These are phyloP conservation scores for Stenoptilia bipunctidactyla DNA, from an alignment of 2,888 invertebrate genomes.

Conservation along the genomic window DNA sequence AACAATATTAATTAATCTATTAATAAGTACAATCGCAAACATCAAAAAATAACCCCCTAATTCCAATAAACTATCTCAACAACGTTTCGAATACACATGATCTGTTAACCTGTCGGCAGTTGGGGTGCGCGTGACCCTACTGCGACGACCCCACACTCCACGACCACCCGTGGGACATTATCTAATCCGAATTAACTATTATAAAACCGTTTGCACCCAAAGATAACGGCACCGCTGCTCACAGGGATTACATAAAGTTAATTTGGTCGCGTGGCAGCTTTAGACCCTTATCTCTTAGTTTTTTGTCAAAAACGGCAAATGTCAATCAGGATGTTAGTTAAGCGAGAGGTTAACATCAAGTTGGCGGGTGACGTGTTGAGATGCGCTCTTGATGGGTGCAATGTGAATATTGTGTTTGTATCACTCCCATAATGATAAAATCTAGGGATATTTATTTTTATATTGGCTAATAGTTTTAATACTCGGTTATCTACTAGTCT, in stretches of 20 bases:
- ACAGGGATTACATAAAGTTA: constrained; percentile 52
- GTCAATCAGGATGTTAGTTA: constrained; percentile 36
- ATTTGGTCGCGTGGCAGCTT: constrained; percentile 58
- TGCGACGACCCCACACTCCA: constrained; percentile 9
- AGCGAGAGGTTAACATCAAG: constrained; percentile 30
- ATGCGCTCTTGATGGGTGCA: constrained; percentile 10
- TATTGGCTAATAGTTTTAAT: too few relatives aligned
- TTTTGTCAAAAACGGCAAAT: constrained; percentile 22
- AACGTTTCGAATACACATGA: constrained; percentile 26
- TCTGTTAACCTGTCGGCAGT: constrained; percentile 37
- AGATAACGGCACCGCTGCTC: constrained; percentile 36
- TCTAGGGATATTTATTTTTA: not conserved
- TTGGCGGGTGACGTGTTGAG: not conserved
- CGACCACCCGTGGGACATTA: constrained; percentile 63
- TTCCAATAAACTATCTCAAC: constrained; percentile 28
- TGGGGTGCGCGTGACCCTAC: constrained; percentile 30
- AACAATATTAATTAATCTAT: too few relatives aligned
- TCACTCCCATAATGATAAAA: not conserved
- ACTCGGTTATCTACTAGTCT: too few relatives aligned
- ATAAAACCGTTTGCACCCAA: constrained; percentile 43
- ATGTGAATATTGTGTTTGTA: constrained; percentile 13
- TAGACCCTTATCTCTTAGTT: constrained; percentile 20
- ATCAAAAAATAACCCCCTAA: constrained; percentile 13
- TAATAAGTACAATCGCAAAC: too few relatives aligned
- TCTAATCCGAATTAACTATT: constrained; percentile 63